These are phyloP conservation scores for Plectrocnemia conspersa DNA, from an alignment of 1,140 invertebrate species.

Conservation along the genomic window DNA sequence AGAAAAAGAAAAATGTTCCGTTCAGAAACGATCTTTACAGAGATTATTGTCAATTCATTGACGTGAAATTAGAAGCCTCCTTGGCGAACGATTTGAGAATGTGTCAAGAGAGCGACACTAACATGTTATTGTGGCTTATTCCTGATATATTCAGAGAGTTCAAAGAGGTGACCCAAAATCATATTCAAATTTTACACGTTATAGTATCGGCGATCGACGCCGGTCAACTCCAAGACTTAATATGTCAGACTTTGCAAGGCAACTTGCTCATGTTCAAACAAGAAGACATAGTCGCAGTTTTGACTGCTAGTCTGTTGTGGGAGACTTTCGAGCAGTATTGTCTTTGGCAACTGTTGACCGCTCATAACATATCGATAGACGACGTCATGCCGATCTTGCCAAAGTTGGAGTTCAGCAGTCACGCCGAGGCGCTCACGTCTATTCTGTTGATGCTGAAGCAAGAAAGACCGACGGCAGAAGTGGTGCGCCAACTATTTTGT, in stretches of 20 bases:
- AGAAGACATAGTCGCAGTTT: slow-evolving; percentile 64
- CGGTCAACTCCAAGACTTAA: slow-evolving; percentile 79
- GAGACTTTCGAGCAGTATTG: slow-evolving; percentile 96
- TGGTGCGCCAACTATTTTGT: slow-evolving; percentile 77
- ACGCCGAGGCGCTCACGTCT: slow-evolving; percentile 89
- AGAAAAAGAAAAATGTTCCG: slow-evolving; percentile 60
- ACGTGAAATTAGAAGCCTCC: slow-evolving; percentile 73
- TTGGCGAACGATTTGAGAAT: slow-evolving; percentile 75
- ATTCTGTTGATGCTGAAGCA: slow-evolving; percentile 86
- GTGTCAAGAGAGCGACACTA: slow-evolving; percentile 84
- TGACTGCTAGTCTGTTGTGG: slow-evolving; percentile 85
- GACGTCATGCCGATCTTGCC: slow-evolving; percentile 85
- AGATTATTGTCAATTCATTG: slow-evolving; percentile 77
- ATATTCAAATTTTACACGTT: slow-evolving; percentile 77
- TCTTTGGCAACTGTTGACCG: slow-evolving; percentile 90
- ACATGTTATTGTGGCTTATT: slow-evolving; percentile 83
- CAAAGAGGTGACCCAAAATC: slow-evolving; percentile 78
- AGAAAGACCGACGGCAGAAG: slow-evolving; percentile 82
- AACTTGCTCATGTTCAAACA: slow-evolving; percentile 76
- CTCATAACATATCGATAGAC: slow-evolving; percentile 88
- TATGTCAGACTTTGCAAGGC: slow-evolving; percentile 87
- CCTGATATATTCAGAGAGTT: slow-evolving; percentile 90
- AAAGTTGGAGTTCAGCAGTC: slow-evolving; percentile 79
- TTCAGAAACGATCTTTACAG: slow-evolving; percentile 80
- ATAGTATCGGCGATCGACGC: slow-evolving; percentile 87